Base-by-base conservation (phyloP, 2,113 vertebrate genomes). In the Chlamydotis undulata region DNA sequence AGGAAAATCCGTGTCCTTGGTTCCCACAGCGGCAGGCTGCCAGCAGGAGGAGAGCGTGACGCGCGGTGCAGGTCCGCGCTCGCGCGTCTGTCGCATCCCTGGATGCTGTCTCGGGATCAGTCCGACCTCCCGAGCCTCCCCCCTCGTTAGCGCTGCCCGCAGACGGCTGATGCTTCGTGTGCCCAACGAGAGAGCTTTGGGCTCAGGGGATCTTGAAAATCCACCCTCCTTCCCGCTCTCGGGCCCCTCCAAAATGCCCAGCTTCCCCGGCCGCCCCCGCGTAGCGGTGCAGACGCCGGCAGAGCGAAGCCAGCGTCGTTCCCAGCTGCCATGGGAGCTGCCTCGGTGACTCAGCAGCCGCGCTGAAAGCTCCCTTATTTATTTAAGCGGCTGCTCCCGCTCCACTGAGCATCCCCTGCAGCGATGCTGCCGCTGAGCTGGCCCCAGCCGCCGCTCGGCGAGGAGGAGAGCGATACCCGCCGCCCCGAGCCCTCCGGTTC, bases 331-430 rank as follows among this genome's bases (percentile, higher is more conserved):
- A 73, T 17, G 67, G 4, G 78, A 80, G 87, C 94, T 6, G 87
- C 77, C 78, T 39, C 7, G 52, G 94, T 93, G 94, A 95, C 91
- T 90, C 94, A 80, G 94, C 87, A 90, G 87, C 87, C 41, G 26
- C 3, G 71, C 71, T 82, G 29, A 69, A 70, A 83, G 71, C 94
- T 90, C 29, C 39, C 67, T 87, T 75, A 49, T 88, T 91, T 88
- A 76, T 88, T 80, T 47, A 45, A 84, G 21, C 69, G 52, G 5
- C 78, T 33, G 77, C 68, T 83, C 61, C 89, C 35, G 67, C 89
- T 80, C 50, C 11, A 22, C 59, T 55, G 75, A 92, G 85, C 93
- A 80, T 75, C 84, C 8, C 56, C 50, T 12, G 84, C 74, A 64
- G 84, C 61, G 37, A 91, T 94, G 88, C 93, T 68, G 71, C 87